A percentile compares a stretch with the other conserved stretches of the same genome.
Evolutionary conservation across 64 coral and sea anemone genomes (phyloP).

Genomic region (Anthopleura sola): DNA sequence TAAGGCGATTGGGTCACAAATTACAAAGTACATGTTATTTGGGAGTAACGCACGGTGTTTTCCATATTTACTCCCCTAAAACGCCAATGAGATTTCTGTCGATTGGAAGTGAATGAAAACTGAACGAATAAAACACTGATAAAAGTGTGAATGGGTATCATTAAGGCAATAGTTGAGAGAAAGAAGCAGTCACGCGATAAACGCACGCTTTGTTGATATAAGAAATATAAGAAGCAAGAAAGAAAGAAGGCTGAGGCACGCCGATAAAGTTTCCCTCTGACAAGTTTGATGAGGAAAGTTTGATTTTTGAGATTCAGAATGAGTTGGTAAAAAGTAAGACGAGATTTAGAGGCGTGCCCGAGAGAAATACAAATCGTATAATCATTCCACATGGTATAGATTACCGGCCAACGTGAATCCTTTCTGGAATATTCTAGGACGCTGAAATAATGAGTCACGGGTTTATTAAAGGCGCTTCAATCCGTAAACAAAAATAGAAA

Average conservation of each 20-base stretch:
- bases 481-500: too few species aligned
- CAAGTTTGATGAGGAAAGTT: too few species aligned
- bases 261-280: too few species aligned
- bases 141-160: neutral
- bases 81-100: neutral
- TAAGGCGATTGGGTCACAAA: neutral
- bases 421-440: conserved; percentile 1
- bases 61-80: neutral
- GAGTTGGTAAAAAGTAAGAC: neutral
- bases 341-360: neutral
- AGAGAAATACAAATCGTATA: neutral
- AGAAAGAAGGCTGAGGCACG: neutral
- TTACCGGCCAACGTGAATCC: neutral
- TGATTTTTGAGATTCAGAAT: too few species aligned
- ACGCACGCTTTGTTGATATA: neutral
- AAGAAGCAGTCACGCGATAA: neutral
- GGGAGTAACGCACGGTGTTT: neutral
- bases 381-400: neutral
- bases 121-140: neutral
- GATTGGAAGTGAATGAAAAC: neutral
- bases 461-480: too few species aligned
- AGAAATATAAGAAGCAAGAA: neutral
- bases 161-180: neutral
- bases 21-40: neutral
- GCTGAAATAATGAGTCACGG: neutral